Evolutionary conservation across 1,140 invertebrate species (phyloP), one percentile per base, ranked within the genome.

Genomic region (Procambarus virginalis): DNA sequence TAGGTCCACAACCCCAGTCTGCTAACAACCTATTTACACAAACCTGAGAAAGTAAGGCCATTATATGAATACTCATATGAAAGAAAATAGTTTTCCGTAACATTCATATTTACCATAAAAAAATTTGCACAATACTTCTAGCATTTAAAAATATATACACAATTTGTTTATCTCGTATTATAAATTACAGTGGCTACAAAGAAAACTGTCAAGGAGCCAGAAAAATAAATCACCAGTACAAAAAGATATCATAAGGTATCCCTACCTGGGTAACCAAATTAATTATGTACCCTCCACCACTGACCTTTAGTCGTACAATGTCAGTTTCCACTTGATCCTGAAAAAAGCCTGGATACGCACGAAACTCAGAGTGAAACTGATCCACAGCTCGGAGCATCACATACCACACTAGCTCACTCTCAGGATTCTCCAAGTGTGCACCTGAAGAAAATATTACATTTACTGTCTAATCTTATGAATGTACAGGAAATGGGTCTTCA

Each of bases 381-480:
- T 99, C 98, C n/a, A 97, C 95, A 34, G 97, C 98, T 93, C 98
- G 95, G 4, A 99, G 94, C 77, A 99, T 95, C 9, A 99, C 96
- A 94, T 99, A 99, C 93, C 98, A 98, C 60, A 98, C 96, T 94
- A 98, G 96, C 93, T 98, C 95, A 92, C 96, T 97, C 92, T 98
- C 97, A 10, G 97, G 96, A 94, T 97, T 95, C 93, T 97, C 96
- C 78, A 96, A 93, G 93, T 95, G 94, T 93, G 95, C 94, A 88
- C 94, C 96, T 96, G 90, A 34, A 94, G 76, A 3, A 76, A 58
- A 83, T 84, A 82, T 48, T 48, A 93, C 92, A 85, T 58, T 60
- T 73, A 34, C 68, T 8, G 8, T 73, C 64, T 17, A 17, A 68
- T 20, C n/a, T 68, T 17, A 55, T 55, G 51, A 55, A 55, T 55